Base-by-base conservation (phyloP, 2,888 invertebrate genomes). In the Latheticus oryzae region DNA sequence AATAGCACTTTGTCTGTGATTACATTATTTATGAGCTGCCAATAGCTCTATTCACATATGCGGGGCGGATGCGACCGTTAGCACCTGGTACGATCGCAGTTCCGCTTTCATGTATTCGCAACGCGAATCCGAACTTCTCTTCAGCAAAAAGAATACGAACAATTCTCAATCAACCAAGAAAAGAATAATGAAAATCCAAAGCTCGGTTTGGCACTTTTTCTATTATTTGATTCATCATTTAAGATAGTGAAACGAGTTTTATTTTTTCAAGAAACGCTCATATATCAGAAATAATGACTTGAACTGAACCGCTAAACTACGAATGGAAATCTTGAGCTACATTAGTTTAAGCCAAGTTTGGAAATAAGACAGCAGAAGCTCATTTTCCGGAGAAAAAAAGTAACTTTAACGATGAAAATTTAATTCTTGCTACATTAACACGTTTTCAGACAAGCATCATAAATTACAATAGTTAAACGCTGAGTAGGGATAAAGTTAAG, bases 21-120 rank as follows among this genome's bases (percentile, higher is more conserved):
- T 75, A 73, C 73, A 76, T 76, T 74, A 76, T 76, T 76, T 73
- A 76, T 73, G 74, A 74, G 73, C 70, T 70, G 70, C 71, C 72
- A 70, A 74, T 73, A 72, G 70, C 68, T 70, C 70, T 68, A 73
- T 73, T 71, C 71, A 70, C 71, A 70, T 69, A 67, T 64, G 70
- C 67, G 67, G 70, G 62, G 66, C 67, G 68, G 70, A 70, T 74
- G 74, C 70, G 73, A 73, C 68, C 64, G 66, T 68, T 69, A 65
- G 65, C 74, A 74, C 73, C 74, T 73, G 68, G 57, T 63, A 62
- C 48, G 47, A 45, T 61, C 50, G 51, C 58, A 53, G 48, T 30
- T n/a, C n/a, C 33, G 32, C 55, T 37, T 38, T 45, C 45, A 26
- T 35, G 38, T 40, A 51, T 48, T 45, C 45, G 37, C 48, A 35